These are phyloP conservation scores for Poeciliopsis occidentalis DNA, from an alignment of 2,113 vertebrate genomes.

Conservation along the genomic window DNA sequence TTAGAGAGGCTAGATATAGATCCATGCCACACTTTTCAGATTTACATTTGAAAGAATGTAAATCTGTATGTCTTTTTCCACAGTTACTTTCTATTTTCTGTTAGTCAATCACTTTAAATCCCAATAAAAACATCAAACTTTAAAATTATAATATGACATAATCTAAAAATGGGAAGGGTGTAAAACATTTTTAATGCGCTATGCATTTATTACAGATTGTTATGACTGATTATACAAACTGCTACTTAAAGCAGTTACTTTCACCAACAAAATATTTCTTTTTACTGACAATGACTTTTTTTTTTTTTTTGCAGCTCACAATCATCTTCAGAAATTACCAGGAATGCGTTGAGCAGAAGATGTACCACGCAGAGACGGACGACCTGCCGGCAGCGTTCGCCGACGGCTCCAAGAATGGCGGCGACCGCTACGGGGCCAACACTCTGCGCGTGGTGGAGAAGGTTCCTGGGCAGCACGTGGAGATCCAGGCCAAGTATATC, in stretches of 20 bases:
- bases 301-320: conserved; percentile 83
- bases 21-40: no score
- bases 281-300: not conserved
- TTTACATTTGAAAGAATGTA: no score
- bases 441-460: conserved; percentile 92
- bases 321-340: conserved; percentile 99
- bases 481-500: conserved; percentile 96
- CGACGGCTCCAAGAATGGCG: conserved; percentile 93
- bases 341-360: conserved; percentile 96
- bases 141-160: no score
- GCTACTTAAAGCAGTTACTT: not conserved
- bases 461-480: conserved; percentile 92
- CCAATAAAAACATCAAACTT: no score
- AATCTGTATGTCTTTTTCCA: no score
- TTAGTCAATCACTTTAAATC: no score
- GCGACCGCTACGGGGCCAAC: conserved; percentile 90
- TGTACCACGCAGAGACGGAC: conserved; percentile 94
- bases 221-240: not conserved
- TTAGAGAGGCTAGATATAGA: no score
- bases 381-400: conserved; percentile 93
- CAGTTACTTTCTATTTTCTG: no score
- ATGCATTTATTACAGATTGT: no score
- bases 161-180: no score
- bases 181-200: no score
- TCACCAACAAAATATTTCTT: not conserved